A percentile compares a stretch with the other conserved stretches of the same genome.
Conservation (phyloP, 2,797 vertebrate species). For the Nyctibius grandis region DNA sequence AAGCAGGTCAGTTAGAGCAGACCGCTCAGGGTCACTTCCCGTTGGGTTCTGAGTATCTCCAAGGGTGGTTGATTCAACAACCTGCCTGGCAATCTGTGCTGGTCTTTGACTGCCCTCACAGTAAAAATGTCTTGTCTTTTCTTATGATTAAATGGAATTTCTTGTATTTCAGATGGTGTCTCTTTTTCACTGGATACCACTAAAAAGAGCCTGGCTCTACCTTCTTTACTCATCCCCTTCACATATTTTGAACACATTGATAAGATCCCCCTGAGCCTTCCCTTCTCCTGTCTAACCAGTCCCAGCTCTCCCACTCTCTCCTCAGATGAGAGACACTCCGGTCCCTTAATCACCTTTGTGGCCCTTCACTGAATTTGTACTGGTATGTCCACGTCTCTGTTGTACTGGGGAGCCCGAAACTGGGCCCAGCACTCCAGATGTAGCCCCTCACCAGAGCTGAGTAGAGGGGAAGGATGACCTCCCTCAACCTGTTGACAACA, state of each 20-base stretch:
- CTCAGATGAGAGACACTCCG: neutral
- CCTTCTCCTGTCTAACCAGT: neutral
- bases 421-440: too few relatives aligned
- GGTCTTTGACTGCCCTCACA: neutral
- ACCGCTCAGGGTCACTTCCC: neutral
- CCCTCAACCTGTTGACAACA: too few relatives aligned
- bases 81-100: neutral
- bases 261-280: neutral
- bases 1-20: neutral
- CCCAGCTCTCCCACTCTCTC: neutral
- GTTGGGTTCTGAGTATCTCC: neutral
- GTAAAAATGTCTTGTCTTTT: neutral
- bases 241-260: neutral
- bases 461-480: too few relatives aligned
- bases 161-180: neutral
- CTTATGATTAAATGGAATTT: neutral
- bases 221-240: neutral
- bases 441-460: too few relatives aligned
- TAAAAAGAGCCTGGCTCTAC: neutral
- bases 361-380: neutral
- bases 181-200: neutral
- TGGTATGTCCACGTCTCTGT: neutral
- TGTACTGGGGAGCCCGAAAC: too few relatives aligned
- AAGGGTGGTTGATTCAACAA: neutral
- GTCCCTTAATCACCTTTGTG: neutral